Conservation (phyloP, 2,888 invertebrate genomes). For the Heteropelma amictum region DNA sequence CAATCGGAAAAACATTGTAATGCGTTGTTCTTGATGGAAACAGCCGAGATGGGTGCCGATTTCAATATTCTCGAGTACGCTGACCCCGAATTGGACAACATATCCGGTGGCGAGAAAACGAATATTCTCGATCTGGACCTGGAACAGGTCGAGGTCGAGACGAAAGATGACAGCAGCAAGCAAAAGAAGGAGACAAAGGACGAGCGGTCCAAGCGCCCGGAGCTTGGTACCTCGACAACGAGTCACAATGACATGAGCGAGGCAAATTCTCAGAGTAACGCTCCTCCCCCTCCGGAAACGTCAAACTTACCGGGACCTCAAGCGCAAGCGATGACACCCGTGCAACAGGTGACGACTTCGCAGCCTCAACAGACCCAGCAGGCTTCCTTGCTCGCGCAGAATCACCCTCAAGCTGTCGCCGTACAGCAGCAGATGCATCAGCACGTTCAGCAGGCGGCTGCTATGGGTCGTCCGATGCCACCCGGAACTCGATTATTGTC, state of each 20-base stretch:
- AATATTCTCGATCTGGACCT: slow-evolving; percentile 93
- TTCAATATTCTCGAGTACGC: slow-evolving; percentile 98
- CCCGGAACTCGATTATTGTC: slow-evolving; percentile 80
- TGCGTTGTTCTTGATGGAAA: no score
- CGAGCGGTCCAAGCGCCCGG: slow-evolving; percentile 68
- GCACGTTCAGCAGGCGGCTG: slow-evolving; percentile 84
- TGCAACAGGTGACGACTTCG: slow-evolving; percentile 60
- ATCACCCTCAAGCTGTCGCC: slow-evolving; percentile 71
- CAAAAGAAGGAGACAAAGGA: slow-evolving; percentile 75
- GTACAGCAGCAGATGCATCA: slow-evolving; percentile 80
- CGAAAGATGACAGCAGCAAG: slow-evolving; percentile 82
- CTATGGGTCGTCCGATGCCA: slow-evolving; percentile 80
- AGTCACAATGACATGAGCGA: slow-evolving; percentile 64
- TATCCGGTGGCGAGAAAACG: slow-evolving; percentile 88
- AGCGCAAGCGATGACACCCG: slow-evolving; percentile 63
- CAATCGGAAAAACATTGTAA: slow-evolving; percentile 6
- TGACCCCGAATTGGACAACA: slow-evolving; percentile 93
- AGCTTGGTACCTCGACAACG: slow-evolving; percentile 60
- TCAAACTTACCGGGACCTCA: slow-evolving; percentile 64
- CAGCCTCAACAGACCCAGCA: slow-evolving; percentile 66
- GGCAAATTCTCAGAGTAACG: slow-evolving; percentile 58
- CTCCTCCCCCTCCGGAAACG: slow-evolving; percentile 63
- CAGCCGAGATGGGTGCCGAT: slow-evolving; percentile 94
- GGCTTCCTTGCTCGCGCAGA: slow-evolving; percentile 72
- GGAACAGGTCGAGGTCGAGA: slow-evolving; percentile 86